phyloP scores from a whole-genome alignment of 2,113 vertebrate genomes.

The Zosterops japonicus region DNA sequence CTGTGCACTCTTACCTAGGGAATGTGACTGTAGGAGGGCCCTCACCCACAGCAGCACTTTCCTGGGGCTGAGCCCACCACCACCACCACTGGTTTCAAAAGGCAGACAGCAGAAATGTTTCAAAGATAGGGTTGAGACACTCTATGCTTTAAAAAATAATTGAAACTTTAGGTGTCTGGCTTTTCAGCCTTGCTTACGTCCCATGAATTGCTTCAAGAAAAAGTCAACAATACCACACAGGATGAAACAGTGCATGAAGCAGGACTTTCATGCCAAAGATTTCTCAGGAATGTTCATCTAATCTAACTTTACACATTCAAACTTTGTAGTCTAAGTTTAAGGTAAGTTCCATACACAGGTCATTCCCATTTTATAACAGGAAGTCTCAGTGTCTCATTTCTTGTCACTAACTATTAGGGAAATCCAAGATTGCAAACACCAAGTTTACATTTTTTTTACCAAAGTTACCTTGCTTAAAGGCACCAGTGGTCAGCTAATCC shows the following conservation, averaged over 20 bases:
- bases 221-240: neutral
- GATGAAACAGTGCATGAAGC: neutral
- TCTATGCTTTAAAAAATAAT: neutral
- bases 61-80: constrained; percentile 12
- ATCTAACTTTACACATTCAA: neutral
- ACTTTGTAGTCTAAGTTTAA: neutral
- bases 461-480: neutral
- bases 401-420: neutral
- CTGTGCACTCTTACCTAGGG: neutral
- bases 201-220: neutral
- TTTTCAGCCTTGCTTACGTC: neutral
- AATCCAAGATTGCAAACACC: neutral
- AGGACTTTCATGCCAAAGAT: neutral
- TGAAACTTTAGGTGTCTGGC: neutral
- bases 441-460: neutral
- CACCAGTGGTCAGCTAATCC: neutral
- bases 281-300: neutral
- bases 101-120: neutral
- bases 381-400: neutral
- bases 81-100: neutral
- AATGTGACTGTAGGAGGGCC: neutral
- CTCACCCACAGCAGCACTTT: neutral
- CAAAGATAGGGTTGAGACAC: neutral
- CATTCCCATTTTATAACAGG: neutral
- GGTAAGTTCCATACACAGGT: neutral